Percentiles rank a stretch among this genome's conserved stretches.
These are phyloP conservation scores for Harpegnathos saltator DNA, from an alignment of 1,140 invertebrate genomes.

Conservation along the genomic window DNA sequence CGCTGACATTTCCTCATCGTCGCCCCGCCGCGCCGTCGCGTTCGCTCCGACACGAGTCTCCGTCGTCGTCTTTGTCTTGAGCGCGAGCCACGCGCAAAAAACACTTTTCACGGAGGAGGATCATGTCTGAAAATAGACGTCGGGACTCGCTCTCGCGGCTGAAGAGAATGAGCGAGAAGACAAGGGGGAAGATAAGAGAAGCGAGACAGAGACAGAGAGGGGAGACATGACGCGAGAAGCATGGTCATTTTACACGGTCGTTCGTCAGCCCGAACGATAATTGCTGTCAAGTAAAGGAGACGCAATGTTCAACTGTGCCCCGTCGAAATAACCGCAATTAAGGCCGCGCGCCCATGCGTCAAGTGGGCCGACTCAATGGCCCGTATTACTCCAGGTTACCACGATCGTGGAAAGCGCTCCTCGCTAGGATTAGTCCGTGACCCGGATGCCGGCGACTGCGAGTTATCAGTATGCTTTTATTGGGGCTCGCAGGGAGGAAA, in stretches of 20 bases:
- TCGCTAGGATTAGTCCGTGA: neutral
- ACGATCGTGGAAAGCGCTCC: constrained; percentile 36
- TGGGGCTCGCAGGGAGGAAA: neutral
- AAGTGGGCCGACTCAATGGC: constrained; percentile 30
- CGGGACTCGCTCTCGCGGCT: neutral
- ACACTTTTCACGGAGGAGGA: neutral
- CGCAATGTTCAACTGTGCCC: constrained; percentile 56
- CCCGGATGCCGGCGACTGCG: neutral
- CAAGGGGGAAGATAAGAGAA: too few relatives aligned
- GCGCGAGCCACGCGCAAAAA: too few relatives aligned
- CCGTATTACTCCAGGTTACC: constrained; percentile 57
- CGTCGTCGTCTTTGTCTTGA: too few relatives aligned
- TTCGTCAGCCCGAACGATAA: constrained; percentile 47
- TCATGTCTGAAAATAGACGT: constrained; percentile 25
- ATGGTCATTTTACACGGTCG: constrained; percentile 16
- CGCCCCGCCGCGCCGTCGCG: too few relatives aligned
- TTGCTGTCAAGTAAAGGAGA: constrained; percentile 65
- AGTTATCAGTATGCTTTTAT: too few relatives aligned
- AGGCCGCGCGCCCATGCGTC: constrained; percentile 46
- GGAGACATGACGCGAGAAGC: neutral
- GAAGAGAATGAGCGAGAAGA: neutral
- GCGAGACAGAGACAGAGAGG: neutral
- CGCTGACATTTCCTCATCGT: too few relatives aligned
- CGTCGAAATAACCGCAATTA: constrained; percentile 64
- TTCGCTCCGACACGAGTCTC: too few relatives aligned